Conservation (phyloP, 2,888 invertebrate genomes). For the Heliconius ethilla region DNA sequence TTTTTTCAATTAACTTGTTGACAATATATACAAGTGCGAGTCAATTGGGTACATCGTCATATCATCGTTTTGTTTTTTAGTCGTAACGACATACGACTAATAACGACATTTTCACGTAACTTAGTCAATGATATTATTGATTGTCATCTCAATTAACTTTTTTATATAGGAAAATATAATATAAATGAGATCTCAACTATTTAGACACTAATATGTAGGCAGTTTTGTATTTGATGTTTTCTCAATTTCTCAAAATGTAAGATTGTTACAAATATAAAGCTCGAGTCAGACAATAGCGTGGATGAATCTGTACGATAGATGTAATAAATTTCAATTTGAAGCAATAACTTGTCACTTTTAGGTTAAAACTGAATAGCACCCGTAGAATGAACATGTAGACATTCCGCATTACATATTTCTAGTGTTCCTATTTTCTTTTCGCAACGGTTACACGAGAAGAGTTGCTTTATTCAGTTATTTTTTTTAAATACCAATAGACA, state of each 20-base stretch:
- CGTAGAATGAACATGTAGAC: conserved; percentile 58
- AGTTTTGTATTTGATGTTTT: conserved; percentile 19
- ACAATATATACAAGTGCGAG: conserved; percentile 25
- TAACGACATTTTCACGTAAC: background rate
- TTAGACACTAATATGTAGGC: conserved; percentile 19
- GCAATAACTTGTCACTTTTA: conserved; percentile 21
- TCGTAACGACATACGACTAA: background rate
- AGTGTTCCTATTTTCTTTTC: conserved; percentile 40
- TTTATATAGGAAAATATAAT: conserved; percentile 11
- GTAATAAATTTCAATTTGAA: conserved; percentile 18
- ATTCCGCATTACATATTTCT: conserved; percentile 64
- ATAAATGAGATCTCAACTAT: conserved; percentile 26
- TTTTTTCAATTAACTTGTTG: conserved; percentile 22
- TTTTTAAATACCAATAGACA: background rate
- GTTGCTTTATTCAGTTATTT: background rate
- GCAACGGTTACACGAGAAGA: conserved; percentile 5
- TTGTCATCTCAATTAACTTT: background rate
- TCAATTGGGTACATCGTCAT: conserved; percentile 37
- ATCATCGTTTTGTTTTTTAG: conserved; percentile 30
- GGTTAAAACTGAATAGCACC: conserved; percentile 24
- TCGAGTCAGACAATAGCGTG: conserved; percentile 3
- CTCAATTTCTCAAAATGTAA: background rate
- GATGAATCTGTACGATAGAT: background rate
- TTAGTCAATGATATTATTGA: conserved; percentile 9
- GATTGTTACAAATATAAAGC: background rate